phyloP scores from a whole-genome alignment of 2,888 invertebrate genomes.

The Phrixothrix hirtus region DNA sequence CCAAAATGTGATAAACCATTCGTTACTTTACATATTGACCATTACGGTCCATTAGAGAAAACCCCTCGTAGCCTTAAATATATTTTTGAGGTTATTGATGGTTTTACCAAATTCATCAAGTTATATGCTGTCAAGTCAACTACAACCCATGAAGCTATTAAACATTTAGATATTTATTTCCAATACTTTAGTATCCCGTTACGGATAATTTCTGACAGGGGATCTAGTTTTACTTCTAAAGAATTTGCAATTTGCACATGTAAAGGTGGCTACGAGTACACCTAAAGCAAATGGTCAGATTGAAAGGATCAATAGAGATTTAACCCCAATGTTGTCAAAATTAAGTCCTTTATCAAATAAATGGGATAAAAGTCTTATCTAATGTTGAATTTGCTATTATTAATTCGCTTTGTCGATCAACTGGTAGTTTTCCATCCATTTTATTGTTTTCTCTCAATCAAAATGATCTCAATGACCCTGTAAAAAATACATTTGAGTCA shows the following conservation, averaged over 20 bases:
- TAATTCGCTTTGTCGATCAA: conserved; percentile 19
- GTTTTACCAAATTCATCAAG: too few species aligned
- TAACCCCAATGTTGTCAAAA: conserved; percentile 40
- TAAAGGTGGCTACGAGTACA: conserved; percentile 37
- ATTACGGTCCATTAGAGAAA: too few species aligned
- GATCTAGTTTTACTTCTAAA: too few species aligned
- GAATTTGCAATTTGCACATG: conserved; percentile 35
- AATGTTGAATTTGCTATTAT: conserved; percentile 32
- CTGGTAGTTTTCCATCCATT: conserved; percentile 2
- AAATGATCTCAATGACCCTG: conserved; percentile 1
- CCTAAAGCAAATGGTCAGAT: conserved; percentile 44
- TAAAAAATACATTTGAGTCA: not conserved
- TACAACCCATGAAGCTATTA: too few species aligned
- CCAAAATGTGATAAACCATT: too few species aligned
- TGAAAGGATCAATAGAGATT: conserved; percentile 33
- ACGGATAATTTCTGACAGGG: too few species aligned
- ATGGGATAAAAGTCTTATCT: conserved; percentile 33
- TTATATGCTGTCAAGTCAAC: too few species aligned
- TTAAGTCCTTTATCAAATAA: conserved; percentile 21
- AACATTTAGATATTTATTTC: too few species aligned
- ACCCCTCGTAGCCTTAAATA: too few species aligned
- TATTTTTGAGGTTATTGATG: too few species aligned
- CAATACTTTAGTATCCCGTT: too few species aligned
- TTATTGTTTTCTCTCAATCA: conserved; percentile 25
- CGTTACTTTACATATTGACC: too few species aligned